A percentile compares a stretch with the other conserved stretches of the same genome.
phyloP scores from a whole-genome alignment of 1,140 invertebrate species.

The Orchesella cincta region DNA sequence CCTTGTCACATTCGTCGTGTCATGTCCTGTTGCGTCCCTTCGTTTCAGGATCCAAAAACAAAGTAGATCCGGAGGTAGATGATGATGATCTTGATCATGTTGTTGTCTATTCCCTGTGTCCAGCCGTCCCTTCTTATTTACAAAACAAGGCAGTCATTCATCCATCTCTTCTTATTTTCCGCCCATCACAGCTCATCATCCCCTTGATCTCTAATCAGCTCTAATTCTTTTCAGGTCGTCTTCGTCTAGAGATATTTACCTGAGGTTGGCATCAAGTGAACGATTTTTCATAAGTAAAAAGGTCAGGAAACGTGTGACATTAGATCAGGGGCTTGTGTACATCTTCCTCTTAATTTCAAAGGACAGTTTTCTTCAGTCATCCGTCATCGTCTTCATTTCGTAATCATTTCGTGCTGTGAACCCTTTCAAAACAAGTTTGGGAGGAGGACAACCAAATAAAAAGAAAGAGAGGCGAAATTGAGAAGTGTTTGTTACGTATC shows the following conservation, averaged over 20 bases:
- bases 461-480: background rate
- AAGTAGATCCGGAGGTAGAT: background rate
- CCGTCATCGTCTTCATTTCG: conserved; percentile 8
- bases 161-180: background rate
- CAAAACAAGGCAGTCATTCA: background rate
- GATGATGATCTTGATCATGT: background rate
- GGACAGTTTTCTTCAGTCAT: background rate
- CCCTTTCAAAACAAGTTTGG: conserved; percentile 20
- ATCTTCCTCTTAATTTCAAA: conserved; percentile 10
- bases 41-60: background rate
- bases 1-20: conserved; percentile 20
- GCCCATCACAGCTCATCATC: conserved; percentile 8
- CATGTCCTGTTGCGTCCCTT: conserved; percentile 14
- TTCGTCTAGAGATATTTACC: background rate
- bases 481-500: background rate
- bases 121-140: background rate
- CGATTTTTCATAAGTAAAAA: background rate
- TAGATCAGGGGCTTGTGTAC: background rate
- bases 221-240: background rate
- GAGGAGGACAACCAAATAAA: background rate
- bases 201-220: conserved; percentile 7
- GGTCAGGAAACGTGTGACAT: background rate
- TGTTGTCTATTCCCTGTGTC: background rate
- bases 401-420: conserved; percentile 6
- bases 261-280: background rate